Evolutionary conservation across 1,140 invertebrate species (phyloP), one percentile per base, ranked within the genome.

Genomic region (Meloidogyne hapla): DNA sequence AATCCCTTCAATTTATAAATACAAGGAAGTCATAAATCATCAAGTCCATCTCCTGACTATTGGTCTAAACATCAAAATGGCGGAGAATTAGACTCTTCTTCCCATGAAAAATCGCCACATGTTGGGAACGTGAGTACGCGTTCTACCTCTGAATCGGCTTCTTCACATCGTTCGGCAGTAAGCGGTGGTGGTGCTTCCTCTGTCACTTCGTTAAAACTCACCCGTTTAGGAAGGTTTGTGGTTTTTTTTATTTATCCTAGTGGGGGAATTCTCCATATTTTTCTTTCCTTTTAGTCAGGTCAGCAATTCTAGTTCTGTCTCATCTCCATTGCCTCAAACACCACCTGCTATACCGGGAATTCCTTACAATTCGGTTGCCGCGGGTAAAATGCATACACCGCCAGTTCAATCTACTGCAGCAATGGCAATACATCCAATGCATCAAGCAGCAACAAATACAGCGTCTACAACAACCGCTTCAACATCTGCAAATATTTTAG

Each of bases 341-440:
- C 86, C 89, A 75, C 89, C 90, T 45, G 88, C 89, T 15, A 88
- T 89, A 63, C 85, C 90, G 48, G 88, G 76, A 21, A 84, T 85
- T 67, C 88, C 71, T 76, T 86, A 75, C 88, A 83, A 82, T 72
- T 80, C 89, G 75, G 88, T 89, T 8, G 78, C 85, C 21, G 79
- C 83, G 23, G 83, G 80, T 62, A 77, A 61, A 4, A 65, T 78
- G 23, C 80, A 69, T 13, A 65, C 77, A 18, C 45, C 79, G 13
- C 42, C 70, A n/a, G 64, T 40, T 4, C 69, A 48, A 48, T 61
- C 71, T 28, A 69, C 77, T 69, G 68, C 73, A n/a, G 63, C 71
- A 62, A 74, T 77, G 61, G 64, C 73, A 18, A 64, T 67, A 42
- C 70, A 74, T 63, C 75, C 76, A 33, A 23, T 84, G 82, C 38